Base-by-base conservation (phyloP, 2,113 vertebrate genomes). In the Platysteira castanea region DNA sequence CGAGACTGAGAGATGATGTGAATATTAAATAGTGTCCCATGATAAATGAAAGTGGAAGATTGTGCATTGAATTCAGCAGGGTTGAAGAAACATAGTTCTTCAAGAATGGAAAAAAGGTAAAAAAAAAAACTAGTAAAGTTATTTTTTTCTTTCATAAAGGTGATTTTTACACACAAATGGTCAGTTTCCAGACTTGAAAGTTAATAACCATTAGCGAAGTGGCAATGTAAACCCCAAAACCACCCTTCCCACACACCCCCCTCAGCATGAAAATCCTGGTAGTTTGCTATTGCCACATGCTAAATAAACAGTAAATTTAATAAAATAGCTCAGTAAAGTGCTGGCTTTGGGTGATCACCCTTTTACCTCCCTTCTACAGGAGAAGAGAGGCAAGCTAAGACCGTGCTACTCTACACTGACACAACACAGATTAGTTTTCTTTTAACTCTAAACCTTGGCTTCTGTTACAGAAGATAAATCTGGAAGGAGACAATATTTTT, bases 41-140 rank as follows among this genome's bases (percentile, higher is more conserved):
- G 11, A 23, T 22, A 83, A 83, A 2, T 46, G 35, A 56, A 79
- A 75, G 15, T 11, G 24, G 21, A 31, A 76, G 3, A 49, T 35
- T 41, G 61, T 77, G 15, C 18, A 26, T 2, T 46, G 15, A 85
- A 71, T 74, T 80, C 28, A 80, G 11, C 3, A 56, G 27, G 6
- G 15, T 5, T 56, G 15, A 41, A 78, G 65, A 89, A 69, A 24
- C 0, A 24, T 2, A 28, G 7, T 23, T 52, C 37, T 6, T 27
- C 2, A 26, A 65, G n/a, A 52, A n/a, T 41, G 13, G 1, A 6
- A 11, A 20, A 52, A 59, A 50, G 2, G 1, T 11, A 3, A 31
- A 87, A 59, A 49, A 84, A 24, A 59, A 49, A 84, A 24, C 4
- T 12, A 33, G 6, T 6, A 33, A 83, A 65, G 5, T 13, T 44